A percentile compares a stretch with the other conserved stretches of the same genome.
phyloP scores from a whole-genome alignment of 2,113 vertebrate genomes.

The Trinectes maculatus region DNA sequence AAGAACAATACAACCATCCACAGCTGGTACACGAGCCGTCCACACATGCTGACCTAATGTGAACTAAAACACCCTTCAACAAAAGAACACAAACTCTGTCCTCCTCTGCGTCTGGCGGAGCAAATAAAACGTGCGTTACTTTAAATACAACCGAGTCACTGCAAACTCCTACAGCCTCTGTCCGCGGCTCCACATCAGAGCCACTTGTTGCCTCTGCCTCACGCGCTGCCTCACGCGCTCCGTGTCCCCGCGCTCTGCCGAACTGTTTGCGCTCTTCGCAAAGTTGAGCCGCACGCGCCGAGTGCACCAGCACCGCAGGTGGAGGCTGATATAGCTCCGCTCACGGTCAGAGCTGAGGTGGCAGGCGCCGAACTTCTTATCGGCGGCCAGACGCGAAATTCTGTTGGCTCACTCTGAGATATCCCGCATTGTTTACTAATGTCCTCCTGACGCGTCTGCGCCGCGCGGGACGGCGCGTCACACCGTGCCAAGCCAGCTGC shows the following conservation, averaged over 20 bases:
- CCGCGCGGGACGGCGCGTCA: slow-evolving; percentile 20
- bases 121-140: not conserved
- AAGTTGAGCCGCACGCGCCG: slow-evolving; percentile 25
- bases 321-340: slow-evolving; percentile 61
- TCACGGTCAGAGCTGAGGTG: slow-evolving; percentile 66
- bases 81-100: not conserved
- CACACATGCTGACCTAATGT: slow-evolving; percentile 50
- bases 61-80: not conserved
- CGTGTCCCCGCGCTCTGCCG: slow-evolving; percentile 19
- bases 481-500: not conserved
- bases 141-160: too few species aligned
- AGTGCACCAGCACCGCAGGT: slow-evolving; percentile 47
- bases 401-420: slow-evolving; percentile 47
- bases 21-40: slow-evolving; percentile 48
- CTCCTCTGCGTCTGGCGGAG: too few species aligned
- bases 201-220: slow-evolving; percentile 25
- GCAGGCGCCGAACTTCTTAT: slow-evolving; percentile 72
- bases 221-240: slow-evolving; percentile 10
- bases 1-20: slow-evolving; percentile 59
- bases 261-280: slow-evolving; percentile 13
- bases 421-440: slow-evolving; percentile 54
- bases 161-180: not conserved
- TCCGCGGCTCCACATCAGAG: not conserved
- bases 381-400: slow-evolving; percentile 40
- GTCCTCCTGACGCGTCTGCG: slow-evolving; percentile 33